Conservation (phyloP, 1,140 invertebrate genomes). For the Tetragonula clypearis region DNA sequence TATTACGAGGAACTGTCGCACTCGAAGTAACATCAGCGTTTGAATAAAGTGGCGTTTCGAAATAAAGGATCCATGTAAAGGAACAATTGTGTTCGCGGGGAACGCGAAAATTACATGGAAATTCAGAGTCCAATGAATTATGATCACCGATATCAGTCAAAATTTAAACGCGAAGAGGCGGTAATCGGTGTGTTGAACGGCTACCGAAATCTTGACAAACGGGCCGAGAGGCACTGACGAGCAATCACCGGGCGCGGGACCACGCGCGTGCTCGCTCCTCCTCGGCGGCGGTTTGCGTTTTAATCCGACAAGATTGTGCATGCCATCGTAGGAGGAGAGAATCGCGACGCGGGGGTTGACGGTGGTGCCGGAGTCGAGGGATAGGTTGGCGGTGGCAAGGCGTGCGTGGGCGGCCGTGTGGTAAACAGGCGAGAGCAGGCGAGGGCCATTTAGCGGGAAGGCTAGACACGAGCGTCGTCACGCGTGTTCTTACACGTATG, state of each 20-base stretch:
- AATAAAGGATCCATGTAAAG: no score
- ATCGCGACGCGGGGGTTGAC: constrained; percentile 28
- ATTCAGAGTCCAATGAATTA: no score
- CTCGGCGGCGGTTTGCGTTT: constrained; percentile 71
- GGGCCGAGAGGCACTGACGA: constrained; percentile 62
- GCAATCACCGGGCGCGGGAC: constrained; percentile 51
- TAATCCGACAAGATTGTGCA: constrained; percentile 77
- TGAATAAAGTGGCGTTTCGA: no score
- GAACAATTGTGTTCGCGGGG: no score
- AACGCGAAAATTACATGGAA: no score
- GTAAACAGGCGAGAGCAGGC: constrained; percentile 58
- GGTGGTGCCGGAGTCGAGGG: not conserved
- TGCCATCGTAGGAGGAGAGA: constrained; percentile 53
- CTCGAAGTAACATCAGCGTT: no score
- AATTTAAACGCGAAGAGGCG: constrained; percentile 68
- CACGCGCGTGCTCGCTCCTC: constrained; percentile 20
- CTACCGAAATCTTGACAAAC: constrained; percentile 75
- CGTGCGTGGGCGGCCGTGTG: constrained; percentile 50
- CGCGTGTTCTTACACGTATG: constrained; percentile 58
- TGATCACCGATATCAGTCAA: not conserved
- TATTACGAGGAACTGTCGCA: no score
- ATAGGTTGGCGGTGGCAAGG: constrained; percentile 42
- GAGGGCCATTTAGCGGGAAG: constrained; percentile 78
- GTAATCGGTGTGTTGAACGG: constrained; percentile 47
- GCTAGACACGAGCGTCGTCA: constrained; percentile 62